Base-by-base conservation (phyloP, 1,140 invertebrate species). In the Gonioctena quinquepunctata region DNA sequence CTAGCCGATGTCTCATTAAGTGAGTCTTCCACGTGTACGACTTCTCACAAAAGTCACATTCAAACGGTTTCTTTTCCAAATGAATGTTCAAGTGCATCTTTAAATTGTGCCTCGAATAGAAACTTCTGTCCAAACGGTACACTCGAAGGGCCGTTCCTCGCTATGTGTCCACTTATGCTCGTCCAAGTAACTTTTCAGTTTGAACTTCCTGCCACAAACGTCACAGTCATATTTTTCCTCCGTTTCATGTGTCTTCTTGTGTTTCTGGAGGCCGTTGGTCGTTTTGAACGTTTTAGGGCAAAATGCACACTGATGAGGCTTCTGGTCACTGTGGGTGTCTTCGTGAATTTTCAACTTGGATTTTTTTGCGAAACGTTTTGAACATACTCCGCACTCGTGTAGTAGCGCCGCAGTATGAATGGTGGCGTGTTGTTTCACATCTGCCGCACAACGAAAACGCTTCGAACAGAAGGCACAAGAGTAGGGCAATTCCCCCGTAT, bases 131-230 rank as follows among this genome's bases (percentile, higher is more conserved):
- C 80, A 82, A 28, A 50, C 54, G 42, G 72, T 69, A 66, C 80
- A 82, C 49, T 68, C 63, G 61, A 76, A 80, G 1, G 77, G 79
- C 69, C 81, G 81, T 57, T 78, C 77, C 7, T 77, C 79, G 21
- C 75, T 76, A 71, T 82, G 80, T 11, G 76, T 72, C 72, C 77
- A 74, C 76, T 81, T 16, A 59, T 59, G 56, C 2, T 25, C 13
- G 7, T 23, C 25, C 23, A 59, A 25, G n/a, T 11, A 2, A 8
- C 3, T 4, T 7, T 59, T 59, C 18, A 7, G 21, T 4, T 3
- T 26, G 56, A 42, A 42, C 11, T 11, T 13, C 33, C 16, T 42
- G 3, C 8, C 11, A 42, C 33, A 42, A 8, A n/a, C 16, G 13
- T 42, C 16, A 11, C 33, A 42, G 16, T 2, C 16, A 42, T 13